A percentile compares a stretch with the other conserved stretches of the same genome.
phyloP scores from a whole-genome alignment of 2,888 invertebrate genomes.

The Sphaerophoria taeniata region DNA sequence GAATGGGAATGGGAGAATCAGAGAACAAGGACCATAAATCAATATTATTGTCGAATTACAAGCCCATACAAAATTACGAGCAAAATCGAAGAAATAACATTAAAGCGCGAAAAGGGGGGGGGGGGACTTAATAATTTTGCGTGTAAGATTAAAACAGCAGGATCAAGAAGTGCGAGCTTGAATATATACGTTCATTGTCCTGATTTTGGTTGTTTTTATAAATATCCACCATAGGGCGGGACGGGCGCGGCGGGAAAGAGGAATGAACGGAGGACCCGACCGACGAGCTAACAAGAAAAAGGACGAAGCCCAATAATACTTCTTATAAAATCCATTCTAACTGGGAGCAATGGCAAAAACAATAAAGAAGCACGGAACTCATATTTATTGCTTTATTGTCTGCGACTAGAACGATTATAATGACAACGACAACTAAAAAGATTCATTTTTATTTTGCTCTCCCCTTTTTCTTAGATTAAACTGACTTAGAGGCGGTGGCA shows the following conservation, averaged over 20 bases:
- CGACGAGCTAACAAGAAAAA: background rate
- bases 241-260: background rate
- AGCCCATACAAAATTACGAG: constrained; percentile 51
- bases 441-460: background rate
- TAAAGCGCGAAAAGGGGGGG: background rate
- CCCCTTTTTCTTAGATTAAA: constrained; percentile 4
- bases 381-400: constrained; percentile 70
- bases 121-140: background rate
- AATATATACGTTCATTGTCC: constrained; percentile 30
- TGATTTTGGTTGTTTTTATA: constrained; percentile 38
- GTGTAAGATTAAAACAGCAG: constrained; percentile 34
- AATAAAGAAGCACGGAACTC: constrained; percentile 53
- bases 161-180: constrained; percentile 41
- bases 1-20: background rate
- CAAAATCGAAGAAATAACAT: constrained; percentile 44
- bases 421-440: background rate
- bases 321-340: constrained; percentile 66
- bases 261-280: background rate
- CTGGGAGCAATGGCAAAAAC: constrained; percentile 18
- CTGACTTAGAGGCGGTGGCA: background rate
- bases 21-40: constrained; percentile 49
- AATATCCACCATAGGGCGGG: constrained; percentile 13
- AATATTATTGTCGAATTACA: constrained; percentile 72
- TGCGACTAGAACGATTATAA: constrained; percentile 12
- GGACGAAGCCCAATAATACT: constrained; percentile 43